A percentile compares a stretch with the other conserved stretches of the same genome.
Evolutionary conservation across 64 coral and sea anemone species (phyloP).

Genomic region (Pachyseris speciosa): DNA sequence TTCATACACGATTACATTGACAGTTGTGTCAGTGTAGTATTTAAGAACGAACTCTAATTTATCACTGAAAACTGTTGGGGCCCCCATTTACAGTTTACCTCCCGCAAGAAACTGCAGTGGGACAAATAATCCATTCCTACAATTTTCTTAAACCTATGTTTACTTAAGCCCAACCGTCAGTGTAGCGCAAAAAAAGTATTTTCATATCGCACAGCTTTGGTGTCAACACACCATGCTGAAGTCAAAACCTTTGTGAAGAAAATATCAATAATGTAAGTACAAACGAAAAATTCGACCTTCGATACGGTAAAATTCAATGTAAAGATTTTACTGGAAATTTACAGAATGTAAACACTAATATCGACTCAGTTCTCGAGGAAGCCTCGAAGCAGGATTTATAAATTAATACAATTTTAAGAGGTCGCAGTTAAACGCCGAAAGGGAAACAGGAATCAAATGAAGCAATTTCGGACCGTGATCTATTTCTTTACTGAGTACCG

Average conservation of each 20-base stretch:
- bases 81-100: not conserved
- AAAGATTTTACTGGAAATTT: not conserved
- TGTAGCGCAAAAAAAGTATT: not conserved
- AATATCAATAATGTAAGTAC: not conserved
- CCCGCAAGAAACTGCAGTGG: not conserved
- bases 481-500: not conserved
- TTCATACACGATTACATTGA: too few species aligned
- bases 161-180: not conserved
- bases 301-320: not conserved
- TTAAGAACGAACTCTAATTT: not conserved
- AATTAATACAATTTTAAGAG: too few species aligned
- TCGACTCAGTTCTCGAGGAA: not conserved
- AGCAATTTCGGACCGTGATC: not conserved
- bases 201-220: not conserved
- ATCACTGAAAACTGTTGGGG: not conserved
- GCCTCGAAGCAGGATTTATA: too few species aligned
- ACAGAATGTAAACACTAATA: not conserved
- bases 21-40: not conserved
- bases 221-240: not conserved
- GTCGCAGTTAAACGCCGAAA: not conserved
- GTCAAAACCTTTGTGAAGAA: not conserved
- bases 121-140: not conserved
- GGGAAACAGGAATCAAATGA: not conserved
- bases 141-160: slow-evolving; percentile 10
- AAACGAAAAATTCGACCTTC: not conserved